A percentile compares a stretch with the other conserved stretches of the same genome.
Conservation (phyloP, 2,888 invertebrate genomes). For the Junonia oenone region DNA sequence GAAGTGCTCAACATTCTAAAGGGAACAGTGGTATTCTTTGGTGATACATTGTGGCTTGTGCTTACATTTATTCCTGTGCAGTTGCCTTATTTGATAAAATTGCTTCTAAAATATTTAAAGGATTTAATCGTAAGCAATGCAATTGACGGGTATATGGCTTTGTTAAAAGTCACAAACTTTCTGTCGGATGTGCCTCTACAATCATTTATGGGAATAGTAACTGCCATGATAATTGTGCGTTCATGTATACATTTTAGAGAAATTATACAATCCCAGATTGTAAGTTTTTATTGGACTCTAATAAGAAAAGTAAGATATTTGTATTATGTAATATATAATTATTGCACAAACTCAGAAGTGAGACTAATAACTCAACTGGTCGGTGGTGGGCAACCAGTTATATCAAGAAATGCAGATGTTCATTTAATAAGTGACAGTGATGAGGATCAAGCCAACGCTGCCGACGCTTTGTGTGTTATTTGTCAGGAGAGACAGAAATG, state of each 20-base stretch:
- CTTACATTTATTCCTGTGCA: constrained; percentile 65
- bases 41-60: constrained; percentile 61
- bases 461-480: constrained; percentile 72
- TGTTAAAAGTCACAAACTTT: constrained; percentile 62
- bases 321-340: constrained; percentile 59
- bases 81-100: constrained; percentile 51
- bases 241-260: constrained; percentile 56
- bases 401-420: constrained; percentile 37
- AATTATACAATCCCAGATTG: constrained; percentile 41
- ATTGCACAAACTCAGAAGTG: constrained; percentile 61
- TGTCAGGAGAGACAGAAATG: constrained; percentile 78
- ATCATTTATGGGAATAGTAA: constrained; percentile 62
- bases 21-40: constrained; percentile 51
- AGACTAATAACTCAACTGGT: constrained; percentile 56
- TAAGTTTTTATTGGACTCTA: constrained; percentile 52
- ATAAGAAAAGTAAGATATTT: constrained; percentile 56
- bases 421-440: constrained; percentile 40
- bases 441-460: constrained; percentile 33
- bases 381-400: constrained; percentile 46
- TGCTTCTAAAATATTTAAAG: constrained; percentile 39
- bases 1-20: constrained; percentile 50
- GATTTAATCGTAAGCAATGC: constrained; percentile 37
- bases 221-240: constrained; percentile 56
- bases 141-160: constrained; percentile 51
- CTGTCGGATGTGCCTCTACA: constrained; percentile 70